Evolutionary conservation across 53 echinoderm and acorn worm species (phyloP).

Genomic region (Paracentrotus lividus): DNA sequence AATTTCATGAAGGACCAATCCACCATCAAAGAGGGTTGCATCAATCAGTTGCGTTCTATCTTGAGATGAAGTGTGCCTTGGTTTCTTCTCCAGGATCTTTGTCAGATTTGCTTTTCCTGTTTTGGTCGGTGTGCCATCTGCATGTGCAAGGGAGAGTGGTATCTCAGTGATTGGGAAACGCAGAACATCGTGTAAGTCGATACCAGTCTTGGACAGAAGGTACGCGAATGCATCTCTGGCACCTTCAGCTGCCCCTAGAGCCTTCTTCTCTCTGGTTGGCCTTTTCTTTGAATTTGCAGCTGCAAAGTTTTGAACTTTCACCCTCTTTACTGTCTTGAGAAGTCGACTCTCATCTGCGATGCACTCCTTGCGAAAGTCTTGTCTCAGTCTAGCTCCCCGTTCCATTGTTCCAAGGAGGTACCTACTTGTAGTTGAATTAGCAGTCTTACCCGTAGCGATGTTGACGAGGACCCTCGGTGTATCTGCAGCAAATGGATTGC

Average conservation of each 20-base stretch:
- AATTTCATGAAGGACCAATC: constrained; percentile 70
- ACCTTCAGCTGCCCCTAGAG: constrained; percentile 74
- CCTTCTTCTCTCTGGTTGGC: constrained; percentile 75
- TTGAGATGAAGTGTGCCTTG: neutral
- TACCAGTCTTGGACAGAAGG: constrained; percentile 63
- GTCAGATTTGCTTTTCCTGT: constrained; percentile 67
- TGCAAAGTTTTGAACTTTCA: constrained; percentile 77
- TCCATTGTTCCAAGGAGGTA: constrained; percentile 67
- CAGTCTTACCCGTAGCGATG: constrained; percentile 73
- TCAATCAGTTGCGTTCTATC: neutral
- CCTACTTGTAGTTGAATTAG: constrained; percentile 58
- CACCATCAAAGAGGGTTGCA: constrained; percentile 76
- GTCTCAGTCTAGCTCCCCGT: constrained; percentile 64
- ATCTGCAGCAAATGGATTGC: constrained; percentile 72
- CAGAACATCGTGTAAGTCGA: constrained; percentile 70
- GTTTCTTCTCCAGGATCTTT: constrained; percentile 25
- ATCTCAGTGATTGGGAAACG: constrained; percentile 67
- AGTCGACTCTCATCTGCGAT: constrained; percentile 61
- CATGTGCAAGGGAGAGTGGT: constrained; percentile 70
- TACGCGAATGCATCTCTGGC: constrained; percentile 64
- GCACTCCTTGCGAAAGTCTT: constrained; percentile 63
- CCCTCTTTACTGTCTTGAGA: constrained; percentile 68
- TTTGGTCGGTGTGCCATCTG: constrained; percentile 70
- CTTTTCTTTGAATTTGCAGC: constrained; percentile 69
- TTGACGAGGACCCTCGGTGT: constrained; percentile 60